Base-by-base conservation (phyloP, 2,888 invertebrate genomes). In the Orchestes rusci region DNA sequence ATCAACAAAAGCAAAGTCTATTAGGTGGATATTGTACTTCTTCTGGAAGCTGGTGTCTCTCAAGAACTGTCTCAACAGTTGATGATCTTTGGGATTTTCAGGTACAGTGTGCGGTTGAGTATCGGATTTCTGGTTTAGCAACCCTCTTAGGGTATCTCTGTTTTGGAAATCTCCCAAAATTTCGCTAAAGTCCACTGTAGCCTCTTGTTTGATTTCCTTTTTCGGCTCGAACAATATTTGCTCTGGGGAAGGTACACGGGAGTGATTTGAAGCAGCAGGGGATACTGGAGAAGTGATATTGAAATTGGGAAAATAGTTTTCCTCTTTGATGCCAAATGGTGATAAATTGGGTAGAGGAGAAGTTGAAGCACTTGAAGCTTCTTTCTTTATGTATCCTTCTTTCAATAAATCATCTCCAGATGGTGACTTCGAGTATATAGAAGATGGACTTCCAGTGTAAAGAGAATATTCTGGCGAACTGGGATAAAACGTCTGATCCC, bases 1-100 rank as follows among this genome's bases (percentile, higher is more conserved):
- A 8, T 71, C 71, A 27, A 73, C 69, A 30, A 75, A 70, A 37
- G 71, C 73, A 61, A 79, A 72, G 50, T 87, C 85, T 59, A 90
- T 73, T 1, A 89, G 86, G 68, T 80, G 81, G 53, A 90, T 72
- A 63, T 90, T 90, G 66, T 84, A 82, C 61, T 84, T 81, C 65
- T 82, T 82, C 66, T 89, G 90, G 67, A 89, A 90, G 53, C 84
- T 82, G 4, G 87, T 89, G 60, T 90, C 90, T 63, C 84, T 77
- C 39, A 90, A 70, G 39, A 85, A 89, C 61, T 90, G 87, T 45
- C 89, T 73, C 43, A 91, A 66, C 39, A 89, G 70, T 60, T 84
- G 80, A 68, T 90, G 84, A 63, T 86, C 80, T 59, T 79, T 74
- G 5, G 74, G 74, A 43, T 57, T 57, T 12, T 56, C 56, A 7